Percentiles rank a stretch among this genome's conserved stretches.
phyloP scores from a whole-genome alignment of 2,888 invertebrate species.

The Eupithecia tripunctaria region DNA sequence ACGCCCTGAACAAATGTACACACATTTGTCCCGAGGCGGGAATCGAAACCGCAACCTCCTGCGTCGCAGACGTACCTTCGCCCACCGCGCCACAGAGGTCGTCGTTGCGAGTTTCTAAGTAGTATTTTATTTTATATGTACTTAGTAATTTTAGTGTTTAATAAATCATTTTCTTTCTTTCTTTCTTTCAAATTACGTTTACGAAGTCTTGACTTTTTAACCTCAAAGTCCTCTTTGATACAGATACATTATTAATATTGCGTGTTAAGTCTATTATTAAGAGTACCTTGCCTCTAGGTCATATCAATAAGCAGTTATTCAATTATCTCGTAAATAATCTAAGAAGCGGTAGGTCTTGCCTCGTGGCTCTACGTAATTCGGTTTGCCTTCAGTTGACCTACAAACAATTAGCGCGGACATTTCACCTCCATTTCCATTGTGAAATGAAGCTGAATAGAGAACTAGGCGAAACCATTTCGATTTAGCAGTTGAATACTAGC shows the following conservation, averaged over 20 bases:
- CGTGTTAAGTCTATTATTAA: slow-evolving; percentile 22
- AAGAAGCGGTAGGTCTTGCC: slow-evolving; percentile 55
- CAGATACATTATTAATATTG: slow-evolving; percentile 27
- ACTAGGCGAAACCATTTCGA: slow-evolving; percentile 22
- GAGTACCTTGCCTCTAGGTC: slow-evolving; percentile 42
- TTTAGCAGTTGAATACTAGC: slow-evolving; percentile 23
- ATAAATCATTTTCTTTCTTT: no score
- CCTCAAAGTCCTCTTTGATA: slow-evolving; percentile 17
- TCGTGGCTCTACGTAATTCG: slow-evolving; percentile 62
- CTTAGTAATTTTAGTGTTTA: no score
- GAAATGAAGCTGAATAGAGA: slow-evolving; percentile 63
- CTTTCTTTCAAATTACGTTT: no score
- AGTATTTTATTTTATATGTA: no score
- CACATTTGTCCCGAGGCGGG: no score
- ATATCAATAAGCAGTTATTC: slow-evolving; percentile 46
- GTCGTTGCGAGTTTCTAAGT: no score
- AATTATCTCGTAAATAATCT: slow-evolving; percentile 39
- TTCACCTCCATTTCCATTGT: slow-evolving; percentile 53
- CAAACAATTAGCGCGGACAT: slow-evolving; percentile 63
- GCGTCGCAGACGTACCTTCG: no score
- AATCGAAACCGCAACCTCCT: no score
- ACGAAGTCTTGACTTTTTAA: not conserved
- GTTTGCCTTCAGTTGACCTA: slow-evolving; percentile 72
- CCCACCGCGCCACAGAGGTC: no score
- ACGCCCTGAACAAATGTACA: no score